phyloP scores from a whole-genome alignment of 2,113 vertebrate genomes.

The Falcunculus frontatus region DNA sequence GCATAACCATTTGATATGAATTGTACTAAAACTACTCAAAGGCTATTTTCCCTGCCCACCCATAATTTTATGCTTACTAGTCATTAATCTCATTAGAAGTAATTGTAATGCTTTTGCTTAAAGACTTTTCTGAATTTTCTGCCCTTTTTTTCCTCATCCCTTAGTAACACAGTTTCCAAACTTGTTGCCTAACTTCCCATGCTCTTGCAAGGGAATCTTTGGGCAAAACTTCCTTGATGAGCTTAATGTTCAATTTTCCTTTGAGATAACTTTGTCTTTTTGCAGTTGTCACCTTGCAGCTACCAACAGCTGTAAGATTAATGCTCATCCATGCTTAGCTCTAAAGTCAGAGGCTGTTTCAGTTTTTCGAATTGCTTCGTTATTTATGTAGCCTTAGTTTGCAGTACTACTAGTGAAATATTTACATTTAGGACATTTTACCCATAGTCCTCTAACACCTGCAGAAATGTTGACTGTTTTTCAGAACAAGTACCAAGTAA shows the following conservation, averaged over 20 bases:
- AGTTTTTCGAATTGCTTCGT: neutral
- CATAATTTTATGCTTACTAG: neutral
- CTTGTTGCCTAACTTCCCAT: neutral
- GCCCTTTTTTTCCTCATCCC: neutral
- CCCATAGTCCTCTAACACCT: neutral
- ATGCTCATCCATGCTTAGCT: neutral
- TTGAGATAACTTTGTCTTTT: neutral
- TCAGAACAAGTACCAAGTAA: neutral
- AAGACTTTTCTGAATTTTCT: neutral
- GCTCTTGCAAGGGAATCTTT: neutral
- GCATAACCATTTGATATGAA: neutral
- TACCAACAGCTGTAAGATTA: neutral
- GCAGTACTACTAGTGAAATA: neutral
- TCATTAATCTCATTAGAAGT: neutral
- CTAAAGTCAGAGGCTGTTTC: neutral
- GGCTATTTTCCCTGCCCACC: neutral
- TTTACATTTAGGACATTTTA: neutral
- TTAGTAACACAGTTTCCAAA: neutral
- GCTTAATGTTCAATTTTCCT: neutral
- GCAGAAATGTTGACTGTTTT: neutral
- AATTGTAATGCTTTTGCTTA: neutral
- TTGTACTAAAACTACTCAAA: neutral
- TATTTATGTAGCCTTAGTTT: neutral
- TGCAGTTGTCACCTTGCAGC: neutral
- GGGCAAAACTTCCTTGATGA: neutral